Conservation (phyloP, 2,113 vertebrate genomes). For the Thunnus maccoyii region DNA sequence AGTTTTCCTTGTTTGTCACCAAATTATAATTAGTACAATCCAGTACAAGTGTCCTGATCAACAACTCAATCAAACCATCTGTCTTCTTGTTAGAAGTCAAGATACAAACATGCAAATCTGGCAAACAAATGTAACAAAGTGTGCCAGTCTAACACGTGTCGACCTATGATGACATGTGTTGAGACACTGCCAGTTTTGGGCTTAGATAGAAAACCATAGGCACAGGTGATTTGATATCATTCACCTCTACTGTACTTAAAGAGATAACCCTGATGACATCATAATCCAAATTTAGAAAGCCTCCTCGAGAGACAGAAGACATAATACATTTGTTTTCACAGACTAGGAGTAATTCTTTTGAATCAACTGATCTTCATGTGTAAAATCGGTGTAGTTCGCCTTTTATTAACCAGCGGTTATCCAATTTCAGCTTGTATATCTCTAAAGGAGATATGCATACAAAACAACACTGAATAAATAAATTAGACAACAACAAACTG, state of each 20-base stretch:
- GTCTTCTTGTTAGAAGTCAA: too few relatives aligned
- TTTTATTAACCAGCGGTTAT: background rate
- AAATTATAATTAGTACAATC: background rate
- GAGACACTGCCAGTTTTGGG: too few relatives aligned
- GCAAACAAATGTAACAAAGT: too few relatives aligned
- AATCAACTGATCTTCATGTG: background rate
- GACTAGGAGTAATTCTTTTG: background rate
- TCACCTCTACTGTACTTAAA: too few relatives aligned
- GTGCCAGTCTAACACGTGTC: too few relatives aligned
- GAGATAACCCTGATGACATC: background rate
- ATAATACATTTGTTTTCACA: background rate
- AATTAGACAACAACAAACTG: conserved; percentile 7
- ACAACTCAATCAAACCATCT: too few relatives aligned
- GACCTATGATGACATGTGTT: too few relatives aligned
- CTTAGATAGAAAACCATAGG: too few relatives aligned
- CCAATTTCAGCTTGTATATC: background rate
- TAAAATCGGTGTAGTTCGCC: background rate
- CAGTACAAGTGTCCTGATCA: background rate
- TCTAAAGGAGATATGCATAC: background rate
- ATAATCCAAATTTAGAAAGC: background rate
- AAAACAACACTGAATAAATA: conserved; percentile 15
- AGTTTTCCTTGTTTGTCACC: too few relatives aligned
- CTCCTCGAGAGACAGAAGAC: background rate
- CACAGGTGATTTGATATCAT: too few relatives aligned
- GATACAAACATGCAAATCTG: too few relatives aligned